Base-by-base conservation (phyloP, 2,888 invertebrate genomes). In the Furcula furcula region DNA sequence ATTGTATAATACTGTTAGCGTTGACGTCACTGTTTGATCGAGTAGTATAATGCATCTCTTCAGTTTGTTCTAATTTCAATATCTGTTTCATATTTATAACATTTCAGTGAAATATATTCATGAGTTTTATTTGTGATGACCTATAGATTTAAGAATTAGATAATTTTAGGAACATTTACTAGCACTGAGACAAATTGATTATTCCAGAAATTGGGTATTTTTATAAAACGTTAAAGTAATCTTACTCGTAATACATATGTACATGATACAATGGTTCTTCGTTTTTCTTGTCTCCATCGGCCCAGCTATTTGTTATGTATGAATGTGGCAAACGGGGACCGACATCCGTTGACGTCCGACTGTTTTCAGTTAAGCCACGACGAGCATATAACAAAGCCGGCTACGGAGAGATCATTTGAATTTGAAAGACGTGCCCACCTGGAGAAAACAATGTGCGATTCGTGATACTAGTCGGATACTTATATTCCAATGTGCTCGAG, bases 311-410 rank as follows among this genome's bases (percentile, higher is more conserved):
- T 79, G 77, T 76, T 80, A 75, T 76, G 74, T 76, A 79, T 81
- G 73, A 76, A 76, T 75, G 69, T 67, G 49, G 55, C 51, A 61
- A 50, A 59, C 64, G 65, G 65, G 65, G 60, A 55, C 56, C 56
- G 71, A 76, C 74, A 80, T 80, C 82, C 80, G 80, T 68, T 81
- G 78, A 76, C 80, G 76, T 77, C 57, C 69, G 60, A 63, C 67
- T 78, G 79, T 80, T 82, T 84, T 84, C 80, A 81, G 81, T 81
- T 72, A 53, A 63, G 54, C 65, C 66, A 69, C 66, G 71, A 61
- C 67, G 57, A 58, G 58, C 56, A 67, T 57, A 63, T 70, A 75
- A 78, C 77, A 80, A 77, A 70, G 75, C 61, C 64, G 69, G 46
- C 58, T 63, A 52, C 48, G 21, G 30, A 46, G 52, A 59, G 61